These are phyloP conservation scores for Beaufortia kweichowensis DNA, from an alignment of 2,113 vertebrate genomes.

Conservation along the genomic window DNA sequence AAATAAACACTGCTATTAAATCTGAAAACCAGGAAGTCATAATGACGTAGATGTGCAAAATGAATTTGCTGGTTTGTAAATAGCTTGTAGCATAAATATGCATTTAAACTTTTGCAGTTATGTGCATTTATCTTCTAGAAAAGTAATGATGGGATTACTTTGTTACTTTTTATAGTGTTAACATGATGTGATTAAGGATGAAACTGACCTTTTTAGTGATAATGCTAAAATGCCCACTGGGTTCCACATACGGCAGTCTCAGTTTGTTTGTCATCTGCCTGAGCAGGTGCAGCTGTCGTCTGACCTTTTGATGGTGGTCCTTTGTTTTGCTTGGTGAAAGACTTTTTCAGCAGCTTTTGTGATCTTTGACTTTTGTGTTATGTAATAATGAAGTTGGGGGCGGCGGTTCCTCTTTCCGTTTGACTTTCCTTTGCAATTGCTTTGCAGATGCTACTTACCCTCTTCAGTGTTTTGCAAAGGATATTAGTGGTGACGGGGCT, in stretches of 20 bases:
- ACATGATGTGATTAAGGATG: too few relatives aligned
- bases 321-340: slow-evolving; percentile 30
- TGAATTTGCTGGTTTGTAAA: too few relatives aligned
- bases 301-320: slow-evolving; percentile 16
- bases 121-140: too few relatives aligned
- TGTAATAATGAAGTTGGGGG: slow-evolving; percentile 36
- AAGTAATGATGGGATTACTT: too few relatives aligned
- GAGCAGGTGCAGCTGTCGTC: background rate
- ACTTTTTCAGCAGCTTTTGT: slow-evolving; percentile 15
- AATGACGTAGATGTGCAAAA: too few relatives aligned
- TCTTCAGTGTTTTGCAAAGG: slow-evolving; percentile 20
- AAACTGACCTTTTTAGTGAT: too few relatives aligned
- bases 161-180: too few relatives aligned
- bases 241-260: background rate
- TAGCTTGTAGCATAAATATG: too few relatives aligned
- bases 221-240: background rate
- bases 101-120: too few relatives aligned
- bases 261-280: slow-evolving; percentile 5
- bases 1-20: too few relatives aligned
- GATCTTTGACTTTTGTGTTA: slow-evolving; percentile 27
- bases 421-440: slow-evolving; percentile 47
- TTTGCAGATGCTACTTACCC: slow-evolving; percentile 29
- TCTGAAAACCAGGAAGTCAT: too few relatives aligned
- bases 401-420: slow-evolving; percentile 20
- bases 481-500: background rate